Base-by-base conservation (phyloP, 2,888 invertebrate species). In the Andrena chrysosceles region DNA sequence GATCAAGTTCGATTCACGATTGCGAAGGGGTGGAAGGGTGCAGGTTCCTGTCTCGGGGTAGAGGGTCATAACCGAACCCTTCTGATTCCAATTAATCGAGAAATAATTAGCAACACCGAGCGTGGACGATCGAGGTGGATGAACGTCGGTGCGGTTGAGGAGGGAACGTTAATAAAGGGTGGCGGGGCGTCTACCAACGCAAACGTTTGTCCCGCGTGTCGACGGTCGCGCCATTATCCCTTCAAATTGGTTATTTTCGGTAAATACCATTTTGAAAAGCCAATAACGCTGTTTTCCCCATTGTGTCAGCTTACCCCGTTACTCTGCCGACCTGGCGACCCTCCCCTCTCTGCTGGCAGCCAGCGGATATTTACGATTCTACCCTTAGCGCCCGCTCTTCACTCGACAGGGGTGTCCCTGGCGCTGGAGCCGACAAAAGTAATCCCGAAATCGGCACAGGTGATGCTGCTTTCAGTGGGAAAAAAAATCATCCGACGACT, bases 231-330 rank as follows among this genome's bases (percentile, higher is more conserved):
- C 89, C 87, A 91, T 92, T 92, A 93, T 92, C 93, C 93, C 81
- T 89, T 91, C 91, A 91, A 91, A 94, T 93, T 94, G 93, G 91
- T 93, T 94, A 93, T 94, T 94, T 94, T 94, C 93, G 91, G 93
- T 94, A 94, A 94, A 94, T 93, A 93, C 93, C 92, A 89, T 93
- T 93, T 92, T 93, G 93, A 93, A 93, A 93, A 93, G 94, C 93
- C 94, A 94, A 94, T 94, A 93, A 94, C 91, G 92, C 91, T 93
- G 93, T 94, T 93, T 42, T 91, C 89, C 87, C 91, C 78, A 93
- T 93, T 93, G 93, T 93, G 71, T 66, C 77, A 67, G 71, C 77
- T 89, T 85, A 85, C 88, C 90, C 87, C 75, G 69, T 78, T 70
- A 80, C 85, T 83, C 87, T 84, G 10, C 54, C 80, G 75, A 7